These are phyloP conservation scores for Poecilia wingei DNA, from an alignment of 2,797 vertebrate genomes.

Conservation along the genomic window DNA sequence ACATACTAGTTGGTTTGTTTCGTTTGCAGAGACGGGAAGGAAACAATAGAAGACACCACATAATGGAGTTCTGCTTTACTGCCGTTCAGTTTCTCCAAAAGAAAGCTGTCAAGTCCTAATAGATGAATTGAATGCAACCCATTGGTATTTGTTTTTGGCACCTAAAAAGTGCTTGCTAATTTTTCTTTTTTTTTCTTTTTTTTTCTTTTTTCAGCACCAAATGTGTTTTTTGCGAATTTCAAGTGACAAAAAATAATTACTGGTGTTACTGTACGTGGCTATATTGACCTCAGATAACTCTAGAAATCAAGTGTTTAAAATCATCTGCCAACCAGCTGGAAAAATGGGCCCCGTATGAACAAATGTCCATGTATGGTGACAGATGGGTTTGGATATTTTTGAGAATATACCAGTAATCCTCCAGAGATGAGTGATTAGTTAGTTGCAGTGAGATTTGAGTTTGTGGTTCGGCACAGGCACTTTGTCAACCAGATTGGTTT, in stretches of 20 bases:
- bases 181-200: background rate
- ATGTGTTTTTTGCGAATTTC: constrained; percentile 15
- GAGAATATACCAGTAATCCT: constrained; percentile 47
- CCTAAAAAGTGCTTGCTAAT: background rate
- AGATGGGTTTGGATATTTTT: constrained; percentile 49
- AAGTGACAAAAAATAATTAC: constrained; percentile 29
- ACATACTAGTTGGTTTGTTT: constrained; percentile 53
- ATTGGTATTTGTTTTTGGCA: constrained; percentile 36
- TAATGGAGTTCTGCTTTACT: constrained; percentile 53
- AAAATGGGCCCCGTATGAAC: constrained; percentile 26
- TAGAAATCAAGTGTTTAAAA: constrained; percentile 31
- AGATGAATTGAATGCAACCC: constrained; percentile 11
- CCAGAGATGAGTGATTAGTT: constrained; percentile 50
- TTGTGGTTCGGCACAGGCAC: constrained; percentile 23
- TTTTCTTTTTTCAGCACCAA: constrained; percentile 14
- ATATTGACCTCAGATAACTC: constrained; percentile 4
- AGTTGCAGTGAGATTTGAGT: constrained; percentile 47
- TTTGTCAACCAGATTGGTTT: constrained; percentile 16
- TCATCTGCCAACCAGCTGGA: constrained; percentile 28
- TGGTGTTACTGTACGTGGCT: constrained; percentile 3
- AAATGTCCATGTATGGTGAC: constrained; percentile 42
- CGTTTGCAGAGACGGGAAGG: constrained; percentile 52
- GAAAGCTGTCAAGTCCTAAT: constrained; percentile 45
- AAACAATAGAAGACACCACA: constrained; percentile 59
- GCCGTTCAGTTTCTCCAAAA: constrained; percentile 35